A percentile compares a stretch with the other conserved stretches of the same genome.
Conservation (phyloP, 1,140 invertebrate genomes). For the Philotrypesis tridentata region DNA sequence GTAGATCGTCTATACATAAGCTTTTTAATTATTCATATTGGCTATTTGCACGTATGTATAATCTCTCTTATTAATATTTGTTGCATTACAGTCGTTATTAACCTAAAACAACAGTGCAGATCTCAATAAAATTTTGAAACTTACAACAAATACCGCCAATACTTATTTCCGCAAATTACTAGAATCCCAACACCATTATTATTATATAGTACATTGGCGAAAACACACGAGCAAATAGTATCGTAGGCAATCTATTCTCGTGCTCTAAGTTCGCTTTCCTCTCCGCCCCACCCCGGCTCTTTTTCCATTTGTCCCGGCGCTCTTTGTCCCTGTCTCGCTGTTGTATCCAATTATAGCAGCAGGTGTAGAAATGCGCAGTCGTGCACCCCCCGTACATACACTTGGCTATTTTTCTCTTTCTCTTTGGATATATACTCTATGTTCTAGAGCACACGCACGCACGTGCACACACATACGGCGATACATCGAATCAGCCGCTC, state of each 20-base stretch:
- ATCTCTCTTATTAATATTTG: too few relatives aligned
- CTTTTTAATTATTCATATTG: too few relatives aligned
- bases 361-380: constrained; percentile 16
- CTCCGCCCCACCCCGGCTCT: not conserved
- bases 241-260: constrained; percentile 6
- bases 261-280: not conserved
- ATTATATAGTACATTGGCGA: not conserved
- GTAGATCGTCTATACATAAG: too few relatives aligned
- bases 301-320: not conserved
- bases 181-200: not conserved
- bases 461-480: not conserved
- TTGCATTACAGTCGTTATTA: too few relatives aligned
- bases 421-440: not conserved
- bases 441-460: not conserved
- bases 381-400: not conserved
- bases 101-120: too few relatives aligned
- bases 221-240: not conserved
- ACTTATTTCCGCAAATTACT: not conserved
- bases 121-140: too few relatives aligned
- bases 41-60: too few relatives aligned
- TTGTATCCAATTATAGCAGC: constrained; percentile 35
- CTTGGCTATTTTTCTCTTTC: not conserved
- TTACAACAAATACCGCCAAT: not conserved
- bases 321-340: not conserved
- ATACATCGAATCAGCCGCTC: not conserved